Conservation (phyloP, 1,140 invertebrate genomes). For the Listronotus oregonensis region DNA sequence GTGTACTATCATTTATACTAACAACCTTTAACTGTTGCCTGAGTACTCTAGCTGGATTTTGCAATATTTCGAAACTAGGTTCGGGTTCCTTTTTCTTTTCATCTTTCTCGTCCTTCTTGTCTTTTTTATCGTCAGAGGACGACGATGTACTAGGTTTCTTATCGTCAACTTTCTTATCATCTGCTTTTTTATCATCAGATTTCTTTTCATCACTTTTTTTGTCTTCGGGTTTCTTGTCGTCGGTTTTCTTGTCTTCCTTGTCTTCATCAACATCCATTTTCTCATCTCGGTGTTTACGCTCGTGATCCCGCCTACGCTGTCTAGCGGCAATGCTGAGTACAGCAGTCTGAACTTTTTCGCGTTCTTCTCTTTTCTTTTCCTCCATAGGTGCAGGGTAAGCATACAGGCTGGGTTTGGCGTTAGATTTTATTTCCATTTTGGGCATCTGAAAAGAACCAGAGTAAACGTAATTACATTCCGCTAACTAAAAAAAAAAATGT, state of each 20-base stretch:
- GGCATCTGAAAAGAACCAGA: slow-evolving; percentile 75
- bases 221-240: slow-evolving; percentile 45
- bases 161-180: slow-evolving; percentile 43
- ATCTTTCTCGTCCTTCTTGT: slow-evolving; percentile 57
- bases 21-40: slow-evolving; percentile 92
- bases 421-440: slow-evolving; percentile 90
- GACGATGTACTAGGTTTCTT: slow-evolving; percentile 54
- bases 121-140: slow-evolving; percentile 54
- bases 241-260: slow-evolving; percentile 45
- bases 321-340: slow-evolving; percentile 96
- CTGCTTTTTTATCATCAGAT: slow-evolving; percentile 46
- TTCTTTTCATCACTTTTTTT: slow-evolving; percentile 52
- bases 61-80: slow-evolving; percentile 88
- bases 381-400: slow-evolving; percentile 96
- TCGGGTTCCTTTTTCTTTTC: slow-evolving; percentile 83
- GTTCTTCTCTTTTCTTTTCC: slow-evolving; percentile 97
- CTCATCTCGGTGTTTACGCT: slow-evolving; percentile 62
- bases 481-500: too few species aligned
- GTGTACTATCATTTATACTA: slow-evolving; percentile 76
- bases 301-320: slow-evolving; percentile 77
- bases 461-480: too few species aligned
- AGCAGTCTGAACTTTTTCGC: slow-evolving; percentile 86
- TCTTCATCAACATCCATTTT: slow-evolving; percentile 58
- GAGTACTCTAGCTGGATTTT: slow-evolving; percentile 93
- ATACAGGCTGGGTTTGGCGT: slow-evolving; percentile 92